phyloP scores from a whole-genome alignment of 37 sponge, comb jelly and placozoan genomes.

The Beroe forskalii region DNA sequence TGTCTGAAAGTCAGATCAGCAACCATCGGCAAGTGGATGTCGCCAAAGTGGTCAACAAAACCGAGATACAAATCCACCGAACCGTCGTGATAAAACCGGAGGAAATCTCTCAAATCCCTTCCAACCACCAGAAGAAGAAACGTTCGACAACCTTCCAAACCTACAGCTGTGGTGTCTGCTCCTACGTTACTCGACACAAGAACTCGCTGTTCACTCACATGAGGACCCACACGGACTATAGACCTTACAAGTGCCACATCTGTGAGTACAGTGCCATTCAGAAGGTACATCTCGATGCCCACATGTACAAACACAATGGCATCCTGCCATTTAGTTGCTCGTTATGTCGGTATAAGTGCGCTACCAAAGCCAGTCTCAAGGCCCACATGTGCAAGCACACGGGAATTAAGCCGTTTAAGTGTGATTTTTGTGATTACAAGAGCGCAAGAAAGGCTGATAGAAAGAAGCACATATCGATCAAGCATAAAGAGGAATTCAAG shows the following conservation, averaged over 20 bases:
- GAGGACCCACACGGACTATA: slow-evolving; percentile 30
- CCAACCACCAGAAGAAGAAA: neutral
- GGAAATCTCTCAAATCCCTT: neutral
- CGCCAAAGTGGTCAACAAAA: neutral
- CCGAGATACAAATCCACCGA: neutral
- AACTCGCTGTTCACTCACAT: slow-evolving; percentile 58
- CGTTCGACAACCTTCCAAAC: neutral
- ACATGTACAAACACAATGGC: slow-evolving; percentile 63
- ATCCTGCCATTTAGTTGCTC: slow-evolving; percentile 43
- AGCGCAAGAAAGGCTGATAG: slow-evolving; percentile 49
- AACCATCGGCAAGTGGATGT: neutral
- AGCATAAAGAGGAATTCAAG: slow-evolving; percentile 14
- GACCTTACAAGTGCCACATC: slow-evolving; percentile 49
- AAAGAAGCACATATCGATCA: slow-evolving; percentile 45
- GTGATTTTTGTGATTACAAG: slow-evolving; percentile 27
- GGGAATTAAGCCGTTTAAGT: slow-evolving; percentile 23
- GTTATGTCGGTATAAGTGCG: neutral
- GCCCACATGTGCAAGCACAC: slow-evolving; percentile 65
- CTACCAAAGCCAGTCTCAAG: slow-evolving; percentile 57
- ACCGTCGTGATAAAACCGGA: neutral
- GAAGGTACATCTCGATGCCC: slow-evolving; percentile 55
- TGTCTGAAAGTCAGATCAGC: neutral
- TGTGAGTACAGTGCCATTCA: slow-evolving; percentile 60
- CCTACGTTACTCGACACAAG: slow-evolving; percentile 15
- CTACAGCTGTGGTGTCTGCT: slow-evolving; percentile 1